Conservation (phyloP, 2,113 vertebrate genomes). For the Sinocyclocheilus grahami region DNA sequence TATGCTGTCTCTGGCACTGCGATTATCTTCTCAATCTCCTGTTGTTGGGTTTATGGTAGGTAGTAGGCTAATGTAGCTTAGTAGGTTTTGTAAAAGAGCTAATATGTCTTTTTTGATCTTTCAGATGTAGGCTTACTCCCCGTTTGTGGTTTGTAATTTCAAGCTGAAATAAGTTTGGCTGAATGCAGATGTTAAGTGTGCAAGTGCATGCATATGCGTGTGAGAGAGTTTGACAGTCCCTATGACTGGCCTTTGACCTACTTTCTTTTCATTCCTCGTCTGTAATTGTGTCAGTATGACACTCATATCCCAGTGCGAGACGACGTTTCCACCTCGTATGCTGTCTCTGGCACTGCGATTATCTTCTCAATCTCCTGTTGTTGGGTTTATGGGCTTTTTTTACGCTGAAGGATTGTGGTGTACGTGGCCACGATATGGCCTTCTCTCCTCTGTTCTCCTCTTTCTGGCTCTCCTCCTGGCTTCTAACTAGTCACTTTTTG, state of each 20-base stretch:
- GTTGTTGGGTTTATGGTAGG: neutral
- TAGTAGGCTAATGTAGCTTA: neutral
- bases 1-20: too few species aligned
- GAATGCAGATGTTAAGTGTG: neutral
- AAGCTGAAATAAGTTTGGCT: neutral
- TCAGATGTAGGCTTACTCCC: neutral
- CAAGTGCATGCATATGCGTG: neutral
- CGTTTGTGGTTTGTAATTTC: neutral
- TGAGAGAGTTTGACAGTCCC: constrained; percentile 9
- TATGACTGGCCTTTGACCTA: constrained; percentile 50
- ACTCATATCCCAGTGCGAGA: neutral
- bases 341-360: neutral
- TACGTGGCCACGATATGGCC: neutral
- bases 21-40: neutral
- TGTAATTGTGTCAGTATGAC: constrained; percentile 47
- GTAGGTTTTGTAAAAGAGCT: neutral
- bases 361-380: neutral
- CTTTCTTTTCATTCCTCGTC: constrained; percentile 16
- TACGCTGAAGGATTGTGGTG: neutral
- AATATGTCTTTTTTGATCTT: neutral
- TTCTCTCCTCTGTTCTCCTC: neutral
- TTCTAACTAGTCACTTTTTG: constrained; percentile 28
- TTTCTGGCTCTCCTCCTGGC: neutral
- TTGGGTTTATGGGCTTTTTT: neutral
- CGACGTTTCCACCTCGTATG: neutral